Conservation (phyloP, 2,888 invertebrate species). For the Diloba caeruleocephala region DNA sequence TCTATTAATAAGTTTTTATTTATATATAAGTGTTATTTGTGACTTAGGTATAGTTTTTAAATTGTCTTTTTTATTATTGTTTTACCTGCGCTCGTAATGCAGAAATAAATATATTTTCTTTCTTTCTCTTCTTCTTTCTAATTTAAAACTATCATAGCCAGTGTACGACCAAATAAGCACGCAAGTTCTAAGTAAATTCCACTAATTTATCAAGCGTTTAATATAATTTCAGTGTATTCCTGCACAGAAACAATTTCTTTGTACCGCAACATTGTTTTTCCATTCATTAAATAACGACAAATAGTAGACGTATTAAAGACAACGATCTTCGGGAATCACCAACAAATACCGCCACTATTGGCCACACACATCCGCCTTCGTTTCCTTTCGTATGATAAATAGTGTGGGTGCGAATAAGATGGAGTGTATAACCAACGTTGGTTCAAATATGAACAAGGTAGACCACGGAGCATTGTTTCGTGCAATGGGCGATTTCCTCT, state of each 20-base stretch:
- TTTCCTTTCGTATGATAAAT: background rate
- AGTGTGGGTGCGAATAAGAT: slow-evolving; percentile 15
- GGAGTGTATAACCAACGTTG: slow-evolving; percentile 40
- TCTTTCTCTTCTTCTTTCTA: too few relatives aligned
- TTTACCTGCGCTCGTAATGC: too few relatives aligned
- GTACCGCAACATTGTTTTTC: slow-evolving; percentile 50
- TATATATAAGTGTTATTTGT: too few relatives aligned
- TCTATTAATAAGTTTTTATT: too few relatives aligned
- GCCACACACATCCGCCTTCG: background rate
- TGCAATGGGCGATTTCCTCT: slow-evolving; percentile 85
- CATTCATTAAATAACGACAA: slow-evolving; percentile 58
- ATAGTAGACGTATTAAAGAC: slow-evolving; percentile 57
- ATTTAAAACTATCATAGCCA: too few relatives aligned
- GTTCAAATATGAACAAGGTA: slow-evolving; percentile 43
- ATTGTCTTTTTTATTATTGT: too few relatives aligned
- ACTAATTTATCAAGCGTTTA: slow-evolving; percentile 38
- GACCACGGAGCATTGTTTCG: slow-evolving; percentile 68
- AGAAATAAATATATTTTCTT: too few relatives aligned
- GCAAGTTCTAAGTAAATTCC: slow-evolving; percentile 9
- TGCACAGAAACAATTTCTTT: slow-evolving; percentile 47
- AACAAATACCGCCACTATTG: slow-evolving; percentile 36
- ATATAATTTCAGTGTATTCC: slow-evolving; percentile 46
- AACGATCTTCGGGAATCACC: slow-evolving; percentile 53
- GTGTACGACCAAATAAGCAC: background rate
- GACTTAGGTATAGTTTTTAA: too few relatives aligned